A percentile compares a stretch with the other conserved stretches of the same genome.
Conservation (phyloP, 2,797 vertebrate species). For the Coranthus polyacanthus region DNA sequence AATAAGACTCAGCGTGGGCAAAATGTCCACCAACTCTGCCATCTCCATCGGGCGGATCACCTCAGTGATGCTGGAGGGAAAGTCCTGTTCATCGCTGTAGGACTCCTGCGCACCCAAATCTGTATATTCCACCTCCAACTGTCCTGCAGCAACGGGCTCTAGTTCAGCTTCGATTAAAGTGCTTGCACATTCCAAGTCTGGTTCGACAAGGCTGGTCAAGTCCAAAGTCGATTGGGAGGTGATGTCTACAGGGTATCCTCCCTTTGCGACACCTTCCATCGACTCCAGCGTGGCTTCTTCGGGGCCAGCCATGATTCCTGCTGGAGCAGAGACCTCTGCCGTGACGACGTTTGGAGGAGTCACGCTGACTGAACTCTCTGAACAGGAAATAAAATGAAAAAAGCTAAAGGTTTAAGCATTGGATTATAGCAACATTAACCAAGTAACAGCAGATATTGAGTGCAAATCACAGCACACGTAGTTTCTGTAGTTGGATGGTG, state of each 20-base stretch:
- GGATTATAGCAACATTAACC: no score
- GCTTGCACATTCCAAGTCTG: conserved; percentile 51
- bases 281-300: conserved; percentile 37
- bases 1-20: conserved; percentile 72
- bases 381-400: conserved; percentile 5
- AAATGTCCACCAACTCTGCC: conserved; percentile 75
- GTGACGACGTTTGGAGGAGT: conserved; percentile 42
- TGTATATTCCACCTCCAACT: conserved; percentile 53
- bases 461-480: no score
- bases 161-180: conserved; percentile 55
- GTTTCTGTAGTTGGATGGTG: no score
- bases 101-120: conserved; percentile 47
- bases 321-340: conserved; percentile 34
- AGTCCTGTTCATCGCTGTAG: conserved; percentile 31
- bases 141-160: conserved; percentile 48
- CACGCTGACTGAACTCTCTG: conserved; percentile 53
- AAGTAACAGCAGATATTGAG: no score
- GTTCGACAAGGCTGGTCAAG: conserved; percentile 47
- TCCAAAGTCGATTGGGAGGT: conserved; percentile 56
- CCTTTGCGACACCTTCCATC: conserved; percentile 71
- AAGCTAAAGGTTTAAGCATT: neutral
- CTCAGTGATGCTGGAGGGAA: conserved; percentile 67
- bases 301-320: conserved; percentile 19
- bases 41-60: conserved; percentile 75
- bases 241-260: conserved; percentile 78